phyloP scores from a whole-genome alignment of 2,113 vertebrate genomes.

The Scartelaos histophorus region DNA sequence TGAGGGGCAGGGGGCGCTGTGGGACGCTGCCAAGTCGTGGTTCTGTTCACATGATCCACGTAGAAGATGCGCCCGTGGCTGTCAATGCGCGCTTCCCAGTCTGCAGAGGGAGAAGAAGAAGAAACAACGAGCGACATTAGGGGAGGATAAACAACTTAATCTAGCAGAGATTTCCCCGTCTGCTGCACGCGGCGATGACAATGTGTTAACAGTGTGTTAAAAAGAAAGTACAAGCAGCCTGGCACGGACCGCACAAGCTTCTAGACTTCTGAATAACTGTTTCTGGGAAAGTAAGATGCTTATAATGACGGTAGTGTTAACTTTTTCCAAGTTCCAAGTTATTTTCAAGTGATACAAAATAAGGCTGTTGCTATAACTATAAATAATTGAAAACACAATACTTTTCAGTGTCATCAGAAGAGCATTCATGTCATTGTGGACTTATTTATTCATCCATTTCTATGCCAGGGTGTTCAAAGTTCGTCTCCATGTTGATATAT shows the following conservation, averaged over 20 bases:
- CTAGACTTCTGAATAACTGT: too few relatives aligned
- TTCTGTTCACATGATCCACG: slow-evolving; percentile 93
- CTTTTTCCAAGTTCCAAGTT: too few relatives aligned
- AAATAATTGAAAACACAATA: not conserved
- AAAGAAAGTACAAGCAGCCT: slow-evolving; percentile 3
- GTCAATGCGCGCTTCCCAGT: slow-evolving; percentile 97
- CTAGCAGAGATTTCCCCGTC: not conserved
- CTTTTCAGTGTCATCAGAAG: too few relatives aligned
- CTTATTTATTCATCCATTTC: too few relatives aligned
- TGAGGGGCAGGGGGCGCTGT: slow-evolving; percentile 86
- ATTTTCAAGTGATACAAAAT: not conserved
- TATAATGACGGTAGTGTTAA: not conserved
- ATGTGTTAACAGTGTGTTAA: slow-evolving; percentile 1
- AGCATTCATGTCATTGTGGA: too few relatives aligned
- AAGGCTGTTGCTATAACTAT: not conserved
- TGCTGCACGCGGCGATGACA: not conserved
- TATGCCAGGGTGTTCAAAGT: too few relatives aligned
- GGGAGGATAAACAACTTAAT: slow-evolving; percentile 2
- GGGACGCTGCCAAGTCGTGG: slow-evolving; percentile 92
- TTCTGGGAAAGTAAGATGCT: not conserved
- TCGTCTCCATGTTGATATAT: too few relatives aligned
- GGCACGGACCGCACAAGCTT: not conserved
- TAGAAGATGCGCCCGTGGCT: slow-evolving; percentile 94
- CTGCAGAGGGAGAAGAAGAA: slow-evolving; percentile 55
- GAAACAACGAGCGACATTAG: not conserved